Evolutionary conservation across 2,888 invertebrate species (phyloP), one percentile per base, ranked within the genome.

Genomic region (Xanthorhoe designata): DNA sequence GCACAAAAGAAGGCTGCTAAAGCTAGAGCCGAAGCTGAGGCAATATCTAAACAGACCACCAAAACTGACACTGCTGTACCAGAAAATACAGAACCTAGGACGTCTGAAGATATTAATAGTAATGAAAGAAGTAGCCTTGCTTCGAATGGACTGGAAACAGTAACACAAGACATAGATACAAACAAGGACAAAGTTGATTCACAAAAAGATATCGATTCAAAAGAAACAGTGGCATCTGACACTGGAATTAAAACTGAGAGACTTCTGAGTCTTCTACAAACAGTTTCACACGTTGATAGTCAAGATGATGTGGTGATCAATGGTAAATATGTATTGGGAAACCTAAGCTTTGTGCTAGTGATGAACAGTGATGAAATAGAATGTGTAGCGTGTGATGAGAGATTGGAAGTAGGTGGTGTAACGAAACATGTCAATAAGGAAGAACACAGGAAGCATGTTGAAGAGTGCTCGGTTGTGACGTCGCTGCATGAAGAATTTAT

Each of bases 401-500:
- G 1, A 0, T 38, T 72, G 0, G 35, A 51, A 3, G 15, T 50
- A 0, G 64, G 68, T 7, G 42, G 58, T 18, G 8, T 73, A 0
- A 19, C 10, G 38, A 59, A 42, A 2, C 73, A 71, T 29, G 53
- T 71, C 6, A 35, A 32, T 5, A 56, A 35, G 0, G 49, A 64
- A 0, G 38, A 53, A 0, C 73, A 73, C 56, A 61, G 24, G 35
- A n/a, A 9, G 15, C 66, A 70, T 1, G 35, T 82, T 57, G 52
- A 60, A 0, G 61, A 67, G 0, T 62, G 67, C 3, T 51, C 59
- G 9, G 71, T 87, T 0, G 62, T 87, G 1, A 65, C 63, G 2
- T 76, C 79, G 0, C 32, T 78, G 9, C 75, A 79, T 0, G 64
- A 77, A 0, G 88, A 88, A 66, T 86, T 86, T 62, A 70, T 87